A percentile compares a stretch with the other conserved stretches of the same genome.
Evolutionary conservation across 2,888 invertebrate genomes (phyloP).

Genomic region (Octonoba sinensis): DNA sequence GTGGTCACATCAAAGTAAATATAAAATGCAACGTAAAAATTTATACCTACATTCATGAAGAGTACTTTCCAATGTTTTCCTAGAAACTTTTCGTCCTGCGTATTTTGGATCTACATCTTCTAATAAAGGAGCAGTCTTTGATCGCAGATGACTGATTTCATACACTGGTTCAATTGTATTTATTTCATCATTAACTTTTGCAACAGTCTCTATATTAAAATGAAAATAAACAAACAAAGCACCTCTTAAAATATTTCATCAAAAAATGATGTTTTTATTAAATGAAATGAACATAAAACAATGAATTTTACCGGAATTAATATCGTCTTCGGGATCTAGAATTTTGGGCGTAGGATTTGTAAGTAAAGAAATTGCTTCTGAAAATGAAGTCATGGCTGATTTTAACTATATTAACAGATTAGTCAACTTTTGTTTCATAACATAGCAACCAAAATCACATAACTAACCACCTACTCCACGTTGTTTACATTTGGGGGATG

Average conservation of each 20-base stretch:
- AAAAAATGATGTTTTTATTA: neutral
- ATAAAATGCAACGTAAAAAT: neutral
- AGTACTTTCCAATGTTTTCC: slow-evolving; percentile 34
- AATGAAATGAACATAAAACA: too few relatives aligned
- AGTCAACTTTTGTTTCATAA: too few relatives aligned
- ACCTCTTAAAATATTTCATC: neutral
- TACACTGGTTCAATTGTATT: neutral
- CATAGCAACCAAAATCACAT: too few relatives aligned
- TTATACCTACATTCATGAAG: slow-evolving; percentile 21
- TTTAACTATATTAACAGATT: too few relatives aligned
- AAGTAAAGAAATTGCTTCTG: slow-evolving; percentile 48
- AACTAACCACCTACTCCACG: too few relatives aligned
- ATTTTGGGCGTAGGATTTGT: slow-evolving; percentile 57
- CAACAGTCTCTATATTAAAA: slow-evolving; percentile 3
- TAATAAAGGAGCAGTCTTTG: slow-evolving; percentile 46
- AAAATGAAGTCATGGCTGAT: slow-evolving; percentile 45
- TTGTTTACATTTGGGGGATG: too few relatives aligned
- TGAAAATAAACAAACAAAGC: neutral
- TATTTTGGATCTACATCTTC: slow-evolving; percentile 56
- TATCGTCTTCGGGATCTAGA: slow-evolving; percentile 63
- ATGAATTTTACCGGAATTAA: slow-evolving; percentile 25
- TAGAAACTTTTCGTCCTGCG: slow-evolving; percentile 50
- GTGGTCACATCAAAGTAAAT: neutral
- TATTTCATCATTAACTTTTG: neutral
- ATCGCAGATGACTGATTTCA: slow-evolving; percentile 49